Percentiles rank a stretch among this genome's conserved stretches.
phyloP scores from a whole-genome alignment of 1,140 invertebrate species.

The Megathymus violae region DNA sequence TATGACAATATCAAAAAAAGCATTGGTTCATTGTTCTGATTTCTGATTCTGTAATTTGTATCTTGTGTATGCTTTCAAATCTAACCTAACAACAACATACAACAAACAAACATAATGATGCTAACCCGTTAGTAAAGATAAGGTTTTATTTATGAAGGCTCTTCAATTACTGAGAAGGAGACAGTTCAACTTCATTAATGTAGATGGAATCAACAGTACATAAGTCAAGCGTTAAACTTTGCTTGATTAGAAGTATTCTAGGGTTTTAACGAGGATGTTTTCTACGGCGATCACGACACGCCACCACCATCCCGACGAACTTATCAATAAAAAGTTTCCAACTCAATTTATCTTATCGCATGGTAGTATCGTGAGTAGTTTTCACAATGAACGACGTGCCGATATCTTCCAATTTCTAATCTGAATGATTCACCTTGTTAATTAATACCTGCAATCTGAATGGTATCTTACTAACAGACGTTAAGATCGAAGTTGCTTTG shows the following conservation, averaged over 20 bases:
- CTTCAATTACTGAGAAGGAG: background rate
- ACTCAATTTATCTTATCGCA: slow-evolving; percentile 79
- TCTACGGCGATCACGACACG: slow-evolving; percentile 22
- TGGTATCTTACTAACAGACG: slow-evolving; percentile 13
- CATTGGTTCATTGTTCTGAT: too few relatives aligned
- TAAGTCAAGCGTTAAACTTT: slow-evolving; percentile 23
- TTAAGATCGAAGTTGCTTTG: slow-evolving; percentile 56
- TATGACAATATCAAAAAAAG: too few relatives aligned
- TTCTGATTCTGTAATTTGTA: too few relatives aligned
- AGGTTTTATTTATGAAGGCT: background rate
- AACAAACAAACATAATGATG: too few relatives aligned
- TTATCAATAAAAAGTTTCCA: slow-evolving; percentile 76
- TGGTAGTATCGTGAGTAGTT: slow-evolving; percentile 78
- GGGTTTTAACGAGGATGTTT: slow-evolving; percentile 17
- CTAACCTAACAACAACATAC: too few relatives aligned
- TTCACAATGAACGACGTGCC: slow-evolving; percentile 80
- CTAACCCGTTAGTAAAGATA: too few relatives aligned
- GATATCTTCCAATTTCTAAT: slow-evolving; percentile 82
- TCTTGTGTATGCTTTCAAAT: too few relatives aligned
- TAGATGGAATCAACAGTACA: slow-evolving; percentile 9
- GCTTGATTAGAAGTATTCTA: slow-evolving; percentile 23
- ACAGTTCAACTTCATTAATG: slow-evolving; percentile 4
- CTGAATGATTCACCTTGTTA: slow-evolving; percentile 79
- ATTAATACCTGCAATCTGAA: slow-evolving; percentile 54
- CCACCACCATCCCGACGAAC: slow-evolving; percentile 48